Conservation (phyloP, 2,113 vertebrate genomes). For the Rafetus swinhoei region DNA sequence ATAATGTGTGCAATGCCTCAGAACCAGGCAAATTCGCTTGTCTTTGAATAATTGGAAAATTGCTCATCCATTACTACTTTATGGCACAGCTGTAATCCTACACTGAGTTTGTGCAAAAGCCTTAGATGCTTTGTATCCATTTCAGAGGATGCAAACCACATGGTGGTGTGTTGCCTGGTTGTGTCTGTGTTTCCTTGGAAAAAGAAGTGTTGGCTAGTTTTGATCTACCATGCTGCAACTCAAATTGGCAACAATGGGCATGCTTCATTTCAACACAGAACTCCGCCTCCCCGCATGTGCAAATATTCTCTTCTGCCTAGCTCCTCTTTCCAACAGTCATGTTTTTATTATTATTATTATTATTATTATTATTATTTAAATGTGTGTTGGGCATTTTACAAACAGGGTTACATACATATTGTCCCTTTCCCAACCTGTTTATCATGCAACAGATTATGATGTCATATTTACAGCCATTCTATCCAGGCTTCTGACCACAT, state of each 20-base stretch:
- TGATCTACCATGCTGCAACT: neutral
- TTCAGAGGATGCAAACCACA: conserved; percentile 42
- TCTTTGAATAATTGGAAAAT: conserved; percentile 63
- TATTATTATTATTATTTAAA: neutral
- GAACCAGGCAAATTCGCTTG: neutral
- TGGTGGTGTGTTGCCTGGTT: conserved; percentile 44
- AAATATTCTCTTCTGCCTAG: neutral
- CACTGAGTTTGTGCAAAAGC: neutral
- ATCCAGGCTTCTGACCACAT: neutral
- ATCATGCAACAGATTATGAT: neutral
- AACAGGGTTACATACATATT: rapidly evolving
- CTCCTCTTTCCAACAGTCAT: neutral
- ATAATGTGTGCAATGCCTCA: neutral
- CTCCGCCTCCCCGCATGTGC: neutral
- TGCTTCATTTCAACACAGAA: conserved; percentile 29
- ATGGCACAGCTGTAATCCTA: neutral
- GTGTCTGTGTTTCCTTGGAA: neutral
- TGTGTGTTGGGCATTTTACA: neutral
- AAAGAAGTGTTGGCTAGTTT: rapidly evolving
- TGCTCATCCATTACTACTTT: conserved; percentile 40
- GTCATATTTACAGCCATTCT: neutral
- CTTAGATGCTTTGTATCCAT: conserved; percentile 43
- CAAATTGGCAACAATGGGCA: conserved; percentile 5
- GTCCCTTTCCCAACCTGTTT: neutral
- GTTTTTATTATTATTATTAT: neutral